Evolutionary conservation across 2,113 vertebrate genomes (phyloP), one percentile per base, ranked within the genome.

Genomic region (Archocentrus centrarchus): DNA sequence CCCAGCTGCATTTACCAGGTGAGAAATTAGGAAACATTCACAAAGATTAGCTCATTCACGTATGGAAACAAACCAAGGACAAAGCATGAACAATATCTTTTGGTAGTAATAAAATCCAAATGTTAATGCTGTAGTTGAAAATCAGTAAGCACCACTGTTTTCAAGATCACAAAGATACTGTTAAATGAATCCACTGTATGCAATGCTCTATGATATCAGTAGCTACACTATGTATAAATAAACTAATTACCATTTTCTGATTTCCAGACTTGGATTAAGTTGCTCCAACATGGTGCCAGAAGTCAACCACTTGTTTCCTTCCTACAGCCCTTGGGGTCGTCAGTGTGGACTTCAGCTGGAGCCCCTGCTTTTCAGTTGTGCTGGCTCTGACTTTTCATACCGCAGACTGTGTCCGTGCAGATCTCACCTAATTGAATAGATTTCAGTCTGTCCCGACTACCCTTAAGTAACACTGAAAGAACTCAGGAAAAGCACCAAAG

Each of bases 381-480:
- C 94, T 2, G 95, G 95, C 4, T 90, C 91, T 2, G 93, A 94
- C 70, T 81, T 88, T 1, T 87, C 86, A 8, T 83, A 89, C 22
- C 92, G 94, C 62, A 91, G 95, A 68, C 86, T 96, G 57, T 96
- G 95, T 66, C 94, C 95, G 78, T 96, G 95, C 86, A 92, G 94
- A 64, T 83, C 81, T 68, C 90, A 86, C 73, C 75, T 88, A 44
- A 85, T 84, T 32, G 91, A 91, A 80, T 90, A 95, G 87, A 90
- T 95, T 79, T 91, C 90, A 1, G 84, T 95, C 58, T 93, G 91
- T 78, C 86, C 89, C 1, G 81, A 88, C 77, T 93, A 89, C 78
- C 41, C 88, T 53, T 93, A 80, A 82, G 20, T 17, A 10, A 20
- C 27, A n/a, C 7, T 14, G 10, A 27, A 63, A 61, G 6, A 70